Conservation (phyloP, 2,797 vertebrate species). For the Thalassophryne amazonica region DNA sequence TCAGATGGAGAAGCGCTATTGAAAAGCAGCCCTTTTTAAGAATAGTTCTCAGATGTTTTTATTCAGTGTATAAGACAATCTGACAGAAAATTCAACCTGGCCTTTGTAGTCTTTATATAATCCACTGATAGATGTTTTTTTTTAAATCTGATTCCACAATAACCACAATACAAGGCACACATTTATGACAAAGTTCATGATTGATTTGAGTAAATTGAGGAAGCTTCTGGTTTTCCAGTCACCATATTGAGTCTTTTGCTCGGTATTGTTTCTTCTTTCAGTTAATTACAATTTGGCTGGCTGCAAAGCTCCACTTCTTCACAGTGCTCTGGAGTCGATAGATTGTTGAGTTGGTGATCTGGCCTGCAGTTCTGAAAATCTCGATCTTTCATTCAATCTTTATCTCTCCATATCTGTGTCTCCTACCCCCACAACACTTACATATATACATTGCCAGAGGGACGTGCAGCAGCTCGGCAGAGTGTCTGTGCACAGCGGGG, state of each 20-base stretch:
- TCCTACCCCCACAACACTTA: slow-evolving; percentile 48
- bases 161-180: slow-evolving; percentile 1
- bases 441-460: slow-evolving; percentile 57
- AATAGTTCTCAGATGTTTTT: no score
- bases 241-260: slow-evolving; percentile 48
- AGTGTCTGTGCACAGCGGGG: slow-evolving; percentile 70
- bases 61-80: no score
- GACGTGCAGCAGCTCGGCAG: slow-evolving; percentile 57
- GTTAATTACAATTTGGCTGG: slow-evolving; percentile 77
- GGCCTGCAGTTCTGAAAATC: slow-evolving; percentile 77
- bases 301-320: slow-evolving; percentile 62
- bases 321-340: slow-evolving; percentile 59
- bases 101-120: background rate
- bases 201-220: slow-evolving; percentile 33
- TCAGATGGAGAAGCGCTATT: no score
- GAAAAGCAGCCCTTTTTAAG: no score
- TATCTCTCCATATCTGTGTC: slow-evolving; percentile 73
- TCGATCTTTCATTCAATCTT: slow-evolving; percentile 73
- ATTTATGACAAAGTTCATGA: slow-evolving; percentile 26
- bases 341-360: slow-evolving; percentile 72
- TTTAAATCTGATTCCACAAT: background rate
- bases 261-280: slow-evolving; percentile 60
- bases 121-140: background rate
- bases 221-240: slow-evolving; percentile 37
- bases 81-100: no score